These are phyloP conservation scores for Sciurus carolinensis DNA, from an alignment of 2,797 vertebrate species.

Conservation along the genomic window DNA sequence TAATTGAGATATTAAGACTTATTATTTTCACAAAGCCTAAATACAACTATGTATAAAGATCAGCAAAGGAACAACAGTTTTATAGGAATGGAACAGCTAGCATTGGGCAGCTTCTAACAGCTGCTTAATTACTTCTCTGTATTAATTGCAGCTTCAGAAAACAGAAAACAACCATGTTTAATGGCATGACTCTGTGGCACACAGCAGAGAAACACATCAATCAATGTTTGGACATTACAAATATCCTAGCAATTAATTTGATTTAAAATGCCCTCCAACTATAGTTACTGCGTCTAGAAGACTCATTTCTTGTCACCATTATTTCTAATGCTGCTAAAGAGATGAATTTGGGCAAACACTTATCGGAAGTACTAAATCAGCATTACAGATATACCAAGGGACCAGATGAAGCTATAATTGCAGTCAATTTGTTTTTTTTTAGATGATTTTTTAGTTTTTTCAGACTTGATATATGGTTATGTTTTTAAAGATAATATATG, in stretches of 20 bases:
- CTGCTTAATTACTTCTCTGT: constrained; percentile 75
- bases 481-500: constrained; percentile 57
- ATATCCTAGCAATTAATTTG: constrained; percentile 61
- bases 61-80: neutral
- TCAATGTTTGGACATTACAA: constrained; percentile 56
- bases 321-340: constrained; percentile 72
- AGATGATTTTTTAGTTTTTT: constrained; percentile 45
- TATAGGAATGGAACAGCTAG: neutral
- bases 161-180: constrained; percentile 8
- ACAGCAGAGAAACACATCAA: constrained; percentile 16
- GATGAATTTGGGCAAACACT: constrained; percentile 59
- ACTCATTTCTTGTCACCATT: constrained; percentile 54
- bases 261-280: constrained; percentile 68
- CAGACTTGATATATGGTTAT: constrained; percentile 7
- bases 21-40: constrained; percentile 26
- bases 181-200: constrained; percentile 36
- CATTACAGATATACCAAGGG: constrained; percentile 35
- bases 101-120: constrained; percentile 57
- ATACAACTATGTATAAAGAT: neutral
- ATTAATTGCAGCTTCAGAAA: constrained; percentile 72
- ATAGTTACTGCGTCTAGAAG: constrained; percentile 31
- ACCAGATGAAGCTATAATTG: constrained; percentile 58
- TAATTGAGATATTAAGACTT: constrained; percentile 32
- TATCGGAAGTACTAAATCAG: constrained; percentile 70
- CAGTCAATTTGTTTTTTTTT: constrained; percentile 64